Conservation (phyloP, 2,888 invertebrate genomes). For the Argynnis bischoffii region DNA sequence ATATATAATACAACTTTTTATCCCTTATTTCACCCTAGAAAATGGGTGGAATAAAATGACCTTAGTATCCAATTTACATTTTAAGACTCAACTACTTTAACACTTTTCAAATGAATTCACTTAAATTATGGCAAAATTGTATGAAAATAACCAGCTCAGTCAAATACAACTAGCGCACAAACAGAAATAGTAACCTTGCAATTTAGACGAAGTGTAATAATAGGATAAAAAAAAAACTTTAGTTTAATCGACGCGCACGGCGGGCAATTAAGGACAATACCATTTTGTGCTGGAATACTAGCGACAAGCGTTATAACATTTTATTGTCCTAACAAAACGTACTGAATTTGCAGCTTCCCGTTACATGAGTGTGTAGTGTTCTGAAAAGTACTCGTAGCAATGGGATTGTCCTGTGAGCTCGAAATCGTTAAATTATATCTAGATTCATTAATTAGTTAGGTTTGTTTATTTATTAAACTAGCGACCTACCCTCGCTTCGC, state of each 20-base stretch:
- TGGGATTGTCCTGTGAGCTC: not conserved
- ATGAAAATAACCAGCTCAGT: too few species aligned
- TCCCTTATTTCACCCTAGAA: too few species aligned
- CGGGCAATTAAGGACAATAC: slow-evolving; percentile 32
- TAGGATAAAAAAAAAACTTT: slow-evolving; percentile 17
- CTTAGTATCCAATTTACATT: too few species aligned
- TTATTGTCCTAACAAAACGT: slow-evolving; percentile 13
- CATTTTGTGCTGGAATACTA: slow-evolving; percentile 4
- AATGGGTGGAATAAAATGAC: too few species aligned
- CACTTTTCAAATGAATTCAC: too few species aligned
- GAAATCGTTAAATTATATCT: not conserved
- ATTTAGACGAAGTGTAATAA: slow-evolving; percentile 7
- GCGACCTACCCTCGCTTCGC: too few species aligned
- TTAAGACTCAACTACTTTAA: too few species aligned
- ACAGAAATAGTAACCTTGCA: not conserved
- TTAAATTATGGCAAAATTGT: too few species aligned
- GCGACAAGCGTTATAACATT: not conserved
- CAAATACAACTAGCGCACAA: too few species aligned
- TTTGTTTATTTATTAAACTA: too few species aligned
- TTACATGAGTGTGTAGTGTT: slow-evolving; percentile 1
- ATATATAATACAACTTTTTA: too few species aligned
- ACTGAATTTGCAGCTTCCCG: slow-evolving; percentile 25
- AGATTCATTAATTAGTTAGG: too few species aligned
- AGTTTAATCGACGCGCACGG: slow-evolving; percentile 19
- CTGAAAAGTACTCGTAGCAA: not conserved